Evolutionary conservation across 1,140 invertebrate species (phyloP).

Genomic region (Calliopsis andreniformis): DNA sequence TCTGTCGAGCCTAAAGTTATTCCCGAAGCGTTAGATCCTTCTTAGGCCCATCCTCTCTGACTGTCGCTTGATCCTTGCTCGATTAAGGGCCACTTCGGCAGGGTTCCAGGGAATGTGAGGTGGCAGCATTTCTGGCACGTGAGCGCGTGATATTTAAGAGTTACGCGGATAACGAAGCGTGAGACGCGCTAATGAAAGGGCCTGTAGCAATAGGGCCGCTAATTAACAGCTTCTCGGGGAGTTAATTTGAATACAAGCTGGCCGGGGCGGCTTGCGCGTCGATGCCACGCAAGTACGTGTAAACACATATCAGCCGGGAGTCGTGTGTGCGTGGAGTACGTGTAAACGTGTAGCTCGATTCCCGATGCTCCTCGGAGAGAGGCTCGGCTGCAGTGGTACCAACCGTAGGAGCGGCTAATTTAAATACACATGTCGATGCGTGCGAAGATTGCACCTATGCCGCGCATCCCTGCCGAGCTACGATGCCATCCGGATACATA

Average conservation of each 20-base stretch:
- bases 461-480: slow-evolving; percentile 52
- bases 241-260: slow-evolving; percentile 77
- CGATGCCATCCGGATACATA: slow-evolving; percentile 54
- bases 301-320: slow-evolving; percentile 2
- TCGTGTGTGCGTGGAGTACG: slow-evolving; percentile 28
- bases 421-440: slow-evolving; percentile 81
- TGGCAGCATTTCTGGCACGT: not conserved
- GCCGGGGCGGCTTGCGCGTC: slow-evolving; percentile 57
- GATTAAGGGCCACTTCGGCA: not conserved
- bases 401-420: slow-evolving; percentile 78
- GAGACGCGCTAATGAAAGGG: slow-evolving; percentile 69
- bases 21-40: no score
- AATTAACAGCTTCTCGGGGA: slow-evolving; percentile 77
- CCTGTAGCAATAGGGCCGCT: slow-evolving; percentile 72
- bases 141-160: slow-evolving; percentile 56
- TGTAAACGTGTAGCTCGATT: slow-evolving; percentile 57
- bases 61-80: no score
- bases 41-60: no score
- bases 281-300: slow-evolving; percentile 20
- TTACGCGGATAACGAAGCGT: slow-evolving; percentile 70
- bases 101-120: not conserved
- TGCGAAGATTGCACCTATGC: slow-evolving; percentile 78
- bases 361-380: slow-evolving; percentile 37
- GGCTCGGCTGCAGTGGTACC: slow-evolving; percentile 58
- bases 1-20: not conserved